A percentile compares a stretch with the other conserved stretches of the same genome.
These are phyloP conservation scores for Saxicola maurus DNA, from an alignment of 2,797 vertebrate genomes.

Conservation along the genomic window DNA sequence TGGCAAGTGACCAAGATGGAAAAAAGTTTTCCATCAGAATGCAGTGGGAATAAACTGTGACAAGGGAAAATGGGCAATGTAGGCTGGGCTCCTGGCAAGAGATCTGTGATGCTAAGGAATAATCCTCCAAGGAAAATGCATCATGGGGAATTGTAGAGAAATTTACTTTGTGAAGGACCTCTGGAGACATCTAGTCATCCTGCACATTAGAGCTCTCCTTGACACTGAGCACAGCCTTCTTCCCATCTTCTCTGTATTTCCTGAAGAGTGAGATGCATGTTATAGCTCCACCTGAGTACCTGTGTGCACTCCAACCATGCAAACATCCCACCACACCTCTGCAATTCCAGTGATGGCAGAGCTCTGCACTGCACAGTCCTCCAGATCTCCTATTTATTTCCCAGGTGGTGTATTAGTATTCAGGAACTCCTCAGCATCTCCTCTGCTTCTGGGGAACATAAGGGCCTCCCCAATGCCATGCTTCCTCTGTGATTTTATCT, in stretches of 20 bases:
- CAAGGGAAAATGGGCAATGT: not conserved
- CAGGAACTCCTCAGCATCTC: not conserved
- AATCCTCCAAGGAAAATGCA: not conserved
- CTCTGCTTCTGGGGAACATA: not conserved
- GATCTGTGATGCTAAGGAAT: not conserved
- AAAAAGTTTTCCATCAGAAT: not conserved
- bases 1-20: not conserved
- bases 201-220: not conserved
- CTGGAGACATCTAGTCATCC: not conserved
- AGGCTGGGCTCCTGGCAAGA: not conserved
- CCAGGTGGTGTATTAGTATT: accelerated
- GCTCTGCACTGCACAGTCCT: not conserved
- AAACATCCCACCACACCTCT: not conserved
- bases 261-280: not conserved
- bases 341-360: accelerated
- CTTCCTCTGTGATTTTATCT: not conserved
- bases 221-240: not conserved
- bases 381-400: not conserved
- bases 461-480: not conserved
- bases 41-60: not conserved
- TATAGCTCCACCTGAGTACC: not conserved
- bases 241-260: not conserved
- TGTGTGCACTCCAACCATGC: not conserved
- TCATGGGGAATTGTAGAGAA: not conserved
- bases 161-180: not conserved